Evolutionary conservation across 2,888 invertebrate genomes (phyloP).

Genomic region (Pandemis corylana): DNA sequence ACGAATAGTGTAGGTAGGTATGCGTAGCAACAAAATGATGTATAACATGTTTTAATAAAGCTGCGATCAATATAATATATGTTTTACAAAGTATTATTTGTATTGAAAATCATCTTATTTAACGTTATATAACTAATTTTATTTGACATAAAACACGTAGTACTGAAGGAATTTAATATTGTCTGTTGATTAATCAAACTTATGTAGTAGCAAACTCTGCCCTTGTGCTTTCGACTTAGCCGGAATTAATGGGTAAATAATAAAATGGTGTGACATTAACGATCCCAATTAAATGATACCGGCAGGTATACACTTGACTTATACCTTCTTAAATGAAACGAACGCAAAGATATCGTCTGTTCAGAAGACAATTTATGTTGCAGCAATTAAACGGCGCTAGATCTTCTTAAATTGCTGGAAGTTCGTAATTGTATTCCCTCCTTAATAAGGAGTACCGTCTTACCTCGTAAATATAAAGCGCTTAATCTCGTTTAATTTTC

Average conservation of each 20-base stretch:
- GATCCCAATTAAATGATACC: background rate
- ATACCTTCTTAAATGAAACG: constrained; percentile 55
- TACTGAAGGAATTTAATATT: background rate
- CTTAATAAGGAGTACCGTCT: constrained; percentile 71
- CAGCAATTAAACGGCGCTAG: constrained; percentile 74
- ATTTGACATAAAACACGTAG: no score
- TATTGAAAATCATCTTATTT: no score
- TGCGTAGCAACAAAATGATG: no score
- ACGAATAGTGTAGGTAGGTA: no score
- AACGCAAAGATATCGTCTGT: constrained; percentile 70
- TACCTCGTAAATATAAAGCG: constrained; percentile 74
- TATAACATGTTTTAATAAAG: background rate
- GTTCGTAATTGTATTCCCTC: constrained; percentile 75
- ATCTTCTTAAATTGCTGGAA: constrained; percentile 75
- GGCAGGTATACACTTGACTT: constrained; percentile 20
- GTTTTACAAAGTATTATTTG: no score
- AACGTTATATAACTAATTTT: no score
- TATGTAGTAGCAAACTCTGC: background rate
- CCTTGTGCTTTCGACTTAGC: background rate
- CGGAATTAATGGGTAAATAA: background rate
- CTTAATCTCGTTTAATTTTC: constrained; percentile 71
- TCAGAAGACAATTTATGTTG: constrained; percentile 73
- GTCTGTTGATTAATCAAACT: background rate
- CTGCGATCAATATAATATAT: background rate
- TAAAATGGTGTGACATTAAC: constrained; percentile 10